Base-by-base conservation (phyloP, 1,140 invertebrate genomes). In the Drosophila malerkotliana region DNA sequence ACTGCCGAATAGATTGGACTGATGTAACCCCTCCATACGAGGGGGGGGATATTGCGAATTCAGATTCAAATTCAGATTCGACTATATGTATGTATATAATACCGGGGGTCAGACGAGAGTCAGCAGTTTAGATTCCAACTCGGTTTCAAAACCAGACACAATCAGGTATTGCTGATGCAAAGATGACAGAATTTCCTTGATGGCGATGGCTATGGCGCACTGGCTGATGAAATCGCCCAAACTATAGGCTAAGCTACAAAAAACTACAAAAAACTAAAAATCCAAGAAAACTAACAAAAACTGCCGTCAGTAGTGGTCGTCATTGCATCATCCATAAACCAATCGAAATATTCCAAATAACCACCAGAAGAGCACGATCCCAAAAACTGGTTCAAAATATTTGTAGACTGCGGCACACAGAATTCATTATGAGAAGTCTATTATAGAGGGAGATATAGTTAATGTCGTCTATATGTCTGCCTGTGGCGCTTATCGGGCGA, bases 251-350 rank as follows among this genome's bases (percentile, higher is more conserved):
- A 44, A 44, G 41, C 39, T 4, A 14, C n/a, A 41, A 41, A 4
- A n/a, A n/a, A n/a, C n/a, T n/a, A n/a, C n/a, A n/a, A 41, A 3
- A 41, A 14, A 10, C 34, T 37, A 58, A 53, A 54, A 54, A 37
- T 45, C 45, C 10, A 15, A 18, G n/a, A 53, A 51, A 68, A 12
- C 53, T 39, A 41, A 18, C 18, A 37, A 48, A 63, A 78, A 34
- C 52, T 79, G 48, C 34, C 67, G 73, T 58, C 32, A 48, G 1
- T 10, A 12, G 1, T 45, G 26, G 37, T 15, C 28, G 51, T 1
- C 52, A 82, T 82, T 82, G 79, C 79, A 83, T 82, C 79, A 82
- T 79, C 79, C 75, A 54, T 30, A 52, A 57, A 49, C 5, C 26
- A 39, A 41, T 5, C 9, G 41, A 49, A 52, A 12, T 28, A 64